Percentiles rank a stretch among this genome's conserved stretches.
Conservation (phyloP, 2,888 invertebrate genomes). For the Pedicia rivosa region DNA sequence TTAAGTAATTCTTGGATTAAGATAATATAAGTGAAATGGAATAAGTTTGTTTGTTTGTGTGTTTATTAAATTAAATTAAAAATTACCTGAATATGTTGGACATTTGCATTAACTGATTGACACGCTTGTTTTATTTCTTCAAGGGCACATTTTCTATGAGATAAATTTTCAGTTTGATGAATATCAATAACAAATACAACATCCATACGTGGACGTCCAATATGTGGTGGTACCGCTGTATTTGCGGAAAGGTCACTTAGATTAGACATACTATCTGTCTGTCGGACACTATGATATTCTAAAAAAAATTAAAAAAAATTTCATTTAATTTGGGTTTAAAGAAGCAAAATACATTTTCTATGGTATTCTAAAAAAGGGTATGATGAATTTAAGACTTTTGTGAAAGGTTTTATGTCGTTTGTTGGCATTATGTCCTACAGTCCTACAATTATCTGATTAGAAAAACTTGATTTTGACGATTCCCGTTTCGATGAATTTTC, state of each 20-base stretch:
- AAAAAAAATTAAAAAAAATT: slow-evolving; percentile 4
- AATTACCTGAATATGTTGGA: slow-evolving; percentile 68
- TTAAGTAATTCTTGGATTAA: slow-evolving; percentile 7
- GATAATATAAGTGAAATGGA: too few relatives aligned
- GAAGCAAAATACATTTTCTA: not conserved
- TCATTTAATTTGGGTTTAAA: not conserved
- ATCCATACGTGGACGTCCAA: slow-evolving; percentile 56
- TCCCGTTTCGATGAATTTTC: too few relatives aligned
- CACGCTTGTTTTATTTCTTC: slow-evolving; percentile 77
- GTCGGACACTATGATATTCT: slow-evolving; percentile 11
- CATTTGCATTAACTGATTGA: slow-evolving; percentile 57
- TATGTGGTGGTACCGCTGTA: slow-evolving; percentile 26
- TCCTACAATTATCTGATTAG: too few relatives aligned
- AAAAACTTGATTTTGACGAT: too few relatives aligned
- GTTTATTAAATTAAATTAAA: not conserved
- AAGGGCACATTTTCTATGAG: slow-evolving; percentile 62
- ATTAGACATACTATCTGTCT: slow-evolving; percentile 29
- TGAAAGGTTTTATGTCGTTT: not conserved
- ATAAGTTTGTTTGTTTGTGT: not conserved
- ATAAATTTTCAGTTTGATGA: slow-evolving; percentile 51
- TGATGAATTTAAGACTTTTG: too few relatives aligned
- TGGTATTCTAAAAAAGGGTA: too few relatives aligned
- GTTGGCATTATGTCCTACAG: too few relatives aligned
- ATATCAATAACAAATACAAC: slow-evolving; percentile 75
- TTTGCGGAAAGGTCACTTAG: slow-evolving; percentile 42